Evolutionary conservation across 2,888 invertebrate species (phyloP), one percentile per base, ranked within the genome.

Genomic region (Coremacera marginata): DNA sequence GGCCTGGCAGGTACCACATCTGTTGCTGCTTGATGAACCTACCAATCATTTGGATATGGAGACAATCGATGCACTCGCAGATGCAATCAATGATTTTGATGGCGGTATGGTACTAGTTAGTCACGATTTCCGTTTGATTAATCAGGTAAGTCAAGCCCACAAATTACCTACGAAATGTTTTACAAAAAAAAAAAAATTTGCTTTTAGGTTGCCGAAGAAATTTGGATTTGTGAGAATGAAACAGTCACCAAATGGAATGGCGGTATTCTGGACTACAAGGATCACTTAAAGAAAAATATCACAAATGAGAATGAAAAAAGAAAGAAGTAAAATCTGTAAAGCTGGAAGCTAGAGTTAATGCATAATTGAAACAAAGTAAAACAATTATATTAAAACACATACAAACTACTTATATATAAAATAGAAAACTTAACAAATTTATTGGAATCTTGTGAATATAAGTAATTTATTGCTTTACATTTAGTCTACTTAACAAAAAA

Each of bases 81-180:
- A 99, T 83, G 99, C 99, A 34, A 95, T 99, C 85, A 98, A 97
- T 88, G 97, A 98, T 86, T 99, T 98, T 88, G 97, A 98, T 82
- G 99, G 99, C 63, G 99, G 99, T 82, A 95, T 99, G 95, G 96
- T 99, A 81, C 93, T 99, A 31, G 99, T 99, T 85, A 98, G 98
- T 90, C 99, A 99, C 95, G 99, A 99, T 92, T 99, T 99, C 92
- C 93, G 99, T 89, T 94, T 99, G 75, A 99, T 99, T 81, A 97
- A 96, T 90, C 99, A 99, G 93, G 98, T 98, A 67, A 73, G 80
- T 77, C 7, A 55, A 3, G 14, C 9, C n/a, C n/a, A n/a, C n/a
- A 75, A 9, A 19, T 9, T 31, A 34, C 9, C 7, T 65, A 22
- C 5, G 5, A 16, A 37, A 31, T 67, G 37, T 27, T 67, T 37